Conservation (phyloP, 2,113 vertebrate genomes). For the Felis chaus region DNA sequence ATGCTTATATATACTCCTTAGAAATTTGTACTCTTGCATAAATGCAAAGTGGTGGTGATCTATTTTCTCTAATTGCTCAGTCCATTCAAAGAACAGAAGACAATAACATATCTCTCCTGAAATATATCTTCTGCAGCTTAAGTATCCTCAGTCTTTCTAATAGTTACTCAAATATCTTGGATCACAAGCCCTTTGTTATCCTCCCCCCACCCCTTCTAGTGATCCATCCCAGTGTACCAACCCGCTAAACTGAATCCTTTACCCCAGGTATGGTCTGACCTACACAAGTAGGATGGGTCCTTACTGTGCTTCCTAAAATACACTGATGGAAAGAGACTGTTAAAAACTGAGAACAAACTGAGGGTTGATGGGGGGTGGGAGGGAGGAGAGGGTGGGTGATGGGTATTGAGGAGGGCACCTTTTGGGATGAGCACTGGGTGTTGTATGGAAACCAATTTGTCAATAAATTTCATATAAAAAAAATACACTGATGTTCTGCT, state of each 20-base stretch:
- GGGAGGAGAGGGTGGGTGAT: no score
- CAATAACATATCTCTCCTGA: neutral
- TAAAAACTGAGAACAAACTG: no score
- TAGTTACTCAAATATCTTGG: neutral
- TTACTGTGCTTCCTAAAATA: neutral
- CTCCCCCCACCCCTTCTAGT: no score
- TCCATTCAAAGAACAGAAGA: neutral
- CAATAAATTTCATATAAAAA: no score
- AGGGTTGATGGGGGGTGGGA: no score
- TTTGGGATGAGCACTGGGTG: no score
- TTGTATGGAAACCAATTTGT: no score
- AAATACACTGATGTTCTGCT: neutral
- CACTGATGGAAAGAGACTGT: neutral
- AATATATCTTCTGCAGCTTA: neutral
- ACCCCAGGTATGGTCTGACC: neutral
- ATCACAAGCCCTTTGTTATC: neutral
- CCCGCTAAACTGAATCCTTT: neutral
- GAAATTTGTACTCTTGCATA: neutral
- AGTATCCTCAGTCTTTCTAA: neutral
- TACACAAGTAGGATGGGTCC: neutral
- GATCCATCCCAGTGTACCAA: neutral
- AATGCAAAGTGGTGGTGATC: neutral
- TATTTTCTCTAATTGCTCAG: neutral
- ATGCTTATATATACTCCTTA: neutral
- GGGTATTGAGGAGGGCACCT: no score